These are phyloP conservation scores for Aeoliscus strigatus DNA, from an alignment of 2,797 vertebrate genomes.

Conservation along the genomic window DNA sequence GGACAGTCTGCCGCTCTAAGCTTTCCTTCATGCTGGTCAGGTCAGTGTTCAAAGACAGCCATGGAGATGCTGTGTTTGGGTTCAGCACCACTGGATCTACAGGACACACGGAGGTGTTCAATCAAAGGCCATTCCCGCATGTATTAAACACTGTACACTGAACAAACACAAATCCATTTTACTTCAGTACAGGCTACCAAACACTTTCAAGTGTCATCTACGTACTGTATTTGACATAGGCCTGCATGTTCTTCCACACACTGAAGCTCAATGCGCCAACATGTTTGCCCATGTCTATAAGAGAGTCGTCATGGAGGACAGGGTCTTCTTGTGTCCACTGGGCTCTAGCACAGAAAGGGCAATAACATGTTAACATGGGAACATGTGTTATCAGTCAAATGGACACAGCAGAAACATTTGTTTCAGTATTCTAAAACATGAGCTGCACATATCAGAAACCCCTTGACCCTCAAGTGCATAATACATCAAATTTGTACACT, in stretches of 20 bases:
- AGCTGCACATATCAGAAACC: too few relatives aligned
- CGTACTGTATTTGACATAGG: slow-evolving; percentile 66
- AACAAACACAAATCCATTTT: neutral
- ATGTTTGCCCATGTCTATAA: slow-evolving; percentile 68
- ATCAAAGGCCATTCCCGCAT: too few relatives aligned
- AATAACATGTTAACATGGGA: neutral
- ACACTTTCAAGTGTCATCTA: slow-evolving; percentile 11
- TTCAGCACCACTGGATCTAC: slow-evolving; percentile 68
- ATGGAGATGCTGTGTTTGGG: slow-evolving; percentile 76
- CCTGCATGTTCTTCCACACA: slow-evolving; percentile 72
- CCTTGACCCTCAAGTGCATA: neutral
- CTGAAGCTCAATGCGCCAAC: slow-evolving; percentile 69
- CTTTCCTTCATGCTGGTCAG: slow-evolving; percentile 66
- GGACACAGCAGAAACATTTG: too few relatives aligned
- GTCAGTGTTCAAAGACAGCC: slow-evolving; percentile 68
- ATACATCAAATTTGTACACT: slow-evolving; percentile 18
- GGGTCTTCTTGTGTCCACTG: slow-evolving; percentile 64
- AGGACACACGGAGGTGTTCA: too few relatives aligned
- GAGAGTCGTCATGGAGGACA: slow-evolving; percentile 16
- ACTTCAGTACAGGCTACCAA: neutral
- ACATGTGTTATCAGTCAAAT: too few relatives aligned
- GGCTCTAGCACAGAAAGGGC: slow-evolving; percentile 47
- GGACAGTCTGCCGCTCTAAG: slow-evolving; percentile 32
- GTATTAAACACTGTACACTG: neutral
- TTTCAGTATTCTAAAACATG: too few relatives aligned